Evolutionary conservation across 1,140 invertebrate genomes (phyloP), one percentile per base, ranked within the genome.

Genomic region (Drosophila nannoptera): DNA sequence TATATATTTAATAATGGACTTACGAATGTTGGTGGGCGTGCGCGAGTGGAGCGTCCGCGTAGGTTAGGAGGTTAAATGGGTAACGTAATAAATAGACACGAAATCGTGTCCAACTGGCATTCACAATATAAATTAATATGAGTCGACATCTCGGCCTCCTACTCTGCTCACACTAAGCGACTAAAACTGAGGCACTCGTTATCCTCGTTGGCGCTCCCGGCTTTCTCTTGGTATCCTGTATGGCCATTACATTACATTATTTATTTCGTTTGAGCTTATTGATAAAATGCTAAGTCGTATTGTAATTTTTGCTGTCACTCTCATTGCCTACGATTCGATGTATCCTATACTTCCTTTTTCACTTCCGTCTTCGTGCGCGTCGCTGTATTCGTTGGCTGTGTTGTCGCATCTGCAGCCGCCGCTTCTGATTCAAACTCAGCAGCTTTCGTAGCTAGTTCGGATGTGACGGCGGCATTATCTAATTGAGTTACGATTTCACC

Each of bases 271-370:
- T 72, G 72, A 82, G 70, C 78, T 78, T 83, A 78, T 45, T 14
- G 9, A 40, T 81, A 75, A 83, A 83, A 82, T 83, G 67, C 75
- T 83, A 63, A 67, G 62, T 61, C 65, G 38, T 82, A 73, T 64
- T 31, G 55, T 66, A 14, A 68, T 69, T 53, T 59, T 42, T 36
- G 50, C 36, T 59, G 29, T 36, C 71, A 38, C 8, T 71, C 16
- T 7, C 1, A 6, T 35, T 7, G 16, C 40, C 5, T 3, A 7
- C n/a, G 48, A 33, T 7, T 7, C 22, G 6, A n/a, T 12, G 29
- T 11, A 9, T 31, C 32, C 35, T 84, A 86, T 14, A 77, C 62
- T 61, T 84, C 86, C 56, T 74, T 84, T 12, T 76, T 84, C 5
- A 75, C 9, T 0, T 38, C 45, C 33, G 82, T 48, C 40, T 62